These are phyloP conservation scores for Pterobdella sp. DNA, from an alignment of 2,888 invertebrate species.

Conservation along the genomic window DNA sequence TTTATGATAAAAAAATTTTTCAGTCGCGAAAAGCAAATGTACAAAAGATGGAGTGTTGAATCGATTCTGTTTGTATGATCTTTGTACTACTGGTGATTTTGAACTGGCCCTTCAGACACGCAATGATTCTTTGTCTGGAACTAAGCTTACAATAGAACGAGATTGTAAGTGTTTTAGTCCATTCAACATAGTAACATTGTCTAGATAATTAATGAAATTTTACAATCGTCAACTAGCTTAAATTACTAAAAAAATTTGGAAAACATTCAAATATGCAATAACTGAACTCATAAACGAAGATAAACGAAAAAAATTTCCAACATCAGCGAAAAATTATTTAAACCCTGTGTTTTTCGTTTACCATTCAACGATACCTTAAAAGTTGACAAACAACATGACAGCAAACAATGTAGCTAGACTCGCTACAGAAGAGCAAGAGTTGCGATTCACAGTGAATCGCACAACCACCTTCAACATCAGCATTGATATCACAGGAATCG, in stretches of 20 bases:
- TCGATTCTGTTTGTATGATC: background rate
- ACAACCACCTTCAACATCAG: slow-evolving; percentile 10
- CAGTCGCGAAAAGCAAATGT: background rate
- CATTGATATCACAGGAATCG: background rate
- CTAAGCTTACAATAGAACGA: background rate
- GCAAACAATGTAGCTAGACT: background rate
- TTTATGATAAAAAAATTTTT: background rate
- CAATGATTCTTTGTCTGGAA: background rate
- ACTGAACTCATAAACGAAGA: too few species aligned
- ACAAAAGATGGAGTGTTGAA: background rate
- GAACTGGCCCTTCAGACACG: background rate
- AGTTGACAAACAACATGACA: background rate
- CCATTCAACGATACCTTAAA: too few species aligned
- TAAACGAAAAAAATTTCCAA: too few species aligned
- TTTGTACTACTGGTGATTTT: background rate
- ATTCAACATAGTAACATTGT: too few species aligned
- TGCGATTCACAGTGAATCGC: slow-evolving; percentile 13
- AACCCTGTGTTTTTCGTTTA: too few species aligned
- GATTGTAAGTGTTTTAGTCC: background rate
- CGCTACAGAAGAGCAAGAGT: background rate
- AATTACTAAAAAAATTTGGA: too few species aligned
- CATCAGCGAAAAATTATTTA: too few species aligned
- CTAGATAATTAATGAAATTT: too few species aligned
- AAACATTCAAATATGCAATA: too few species aligned
- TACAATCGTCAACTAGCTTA: too few species aligned